Evolutionary conservation across 2,888 invertebrate species (phyloP).

Genomic region (Limnephilus marmoratus): DNA sequence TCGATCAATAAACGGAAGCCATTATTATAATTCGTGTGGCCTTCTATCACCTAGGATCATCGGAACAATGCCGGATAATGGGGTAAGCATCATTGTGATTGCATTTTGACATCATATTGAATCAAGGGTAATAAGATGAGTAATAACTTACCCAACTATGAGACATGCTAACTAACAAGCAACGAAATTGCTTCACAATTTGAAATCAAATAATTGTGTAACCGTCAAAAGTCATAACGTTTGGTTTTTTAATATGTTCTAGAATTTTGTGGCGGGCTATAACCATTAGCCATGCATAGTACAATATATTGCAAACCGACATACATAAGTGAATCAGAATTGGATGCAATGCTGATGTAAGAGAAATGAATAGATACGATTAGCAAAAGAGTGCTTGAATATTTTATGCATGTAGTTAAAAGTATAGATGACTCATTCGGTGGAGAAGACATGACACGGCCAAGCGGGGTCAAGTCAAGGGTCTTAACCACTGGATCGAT

Average conservation of each 20-base stretch:
- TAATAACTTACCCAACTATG: neutral
- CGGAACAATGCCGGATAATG: neutral
- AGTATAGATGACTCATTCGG: too few relatives aligned
- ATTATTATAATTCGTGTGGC: neutral
- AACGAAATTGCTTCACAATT: neutral
- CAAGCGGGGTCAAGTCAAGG: too few relatives aligned
- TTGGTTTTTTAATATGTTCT: neutral
- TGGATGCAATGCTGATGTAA: too few relatives aligned
- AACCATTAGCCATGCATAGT: neutral
- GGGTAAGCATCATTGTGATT: neutral
- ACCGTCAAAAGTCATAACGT: neutral
- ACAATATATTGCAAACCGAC: too few relatives aligned
- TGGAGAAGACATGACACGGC: too few relatives aligned
- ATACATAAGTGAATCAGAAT: too few relatives aligned
- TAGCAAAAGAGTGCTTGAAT: too few relatives aligned
- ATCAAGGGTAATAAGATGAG: neutral
- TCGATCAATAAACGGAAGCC: conserved; percentile 23
- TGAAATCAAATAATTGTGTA: neutral
- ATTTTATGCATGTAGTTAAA: too few relatives aligned
- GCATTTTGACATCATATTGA: neutral
- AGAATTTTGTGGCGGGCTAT: neutral
- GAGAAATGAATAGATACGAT: too few relatives aligned
- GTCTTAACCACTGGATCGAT: too few relatives aligned
- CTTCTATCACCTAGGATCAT: neutral
- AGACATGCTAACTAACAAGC: neutral